A percentile compares a stretch with the other conserved stretches of the same genome.
Conservation (phyloP, 2,113 vertebrate genomes). For the Oenanthe melanoleuca region DNA sequence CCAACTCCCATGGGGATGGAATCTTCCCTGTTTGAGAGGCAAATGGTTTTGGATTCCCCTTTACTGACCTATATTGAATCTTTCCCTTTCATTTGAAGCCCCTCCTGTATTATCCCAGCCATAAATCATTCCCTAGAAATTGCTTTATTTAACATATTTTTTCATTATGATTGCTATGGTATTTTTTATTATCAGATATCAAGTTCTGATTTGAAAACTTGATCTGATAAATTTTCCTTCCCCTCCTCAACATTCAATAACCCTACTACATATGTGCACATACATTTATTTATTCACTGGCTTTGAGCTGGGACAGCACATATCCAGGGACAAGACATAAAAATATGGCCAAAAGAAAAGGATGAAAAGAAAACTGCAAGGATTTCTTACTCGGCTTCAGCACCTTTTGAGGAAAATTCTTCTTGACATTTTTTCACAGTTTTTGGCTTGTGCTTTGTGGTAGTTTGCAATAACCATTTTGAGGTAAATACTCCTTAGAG, state of each 20-base stretch:
- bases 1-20: not conserved
- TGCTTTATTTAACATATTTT: not conserved
- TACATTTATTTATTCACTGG: not conserved
- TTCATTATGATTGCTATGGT: not conserved
- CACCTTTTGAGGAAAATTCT: not conserved
- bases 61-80: not conserved
- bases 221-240: not conserved
- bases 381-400: not conserved
- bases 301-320: not conserved
- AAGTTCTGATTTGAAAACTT: not conserved
- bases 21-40: not conserved
- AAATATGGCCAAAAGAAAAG: not conserved
- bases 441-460: not conserved
- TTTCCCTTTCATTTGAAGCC: not conserved
- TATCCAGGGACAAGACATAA: not conserved
- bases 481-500: not conserved
- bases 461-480: not conserved
- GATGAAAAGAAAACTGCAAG: not conserved
- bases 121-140: not conserved
- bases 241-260: not conserved
- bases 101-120: not conserved
- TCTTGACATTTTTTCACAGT: not conserved
- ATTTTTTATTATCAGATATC: not conserved
- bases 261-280: not conserved
- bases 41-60: not conserved